Evolutionary conservation across 2,888 invertebrate genomes (phyloP), one percentile per base, ranked within the genome.

Genomic region (Alloscopus bannaensis): DNA sequence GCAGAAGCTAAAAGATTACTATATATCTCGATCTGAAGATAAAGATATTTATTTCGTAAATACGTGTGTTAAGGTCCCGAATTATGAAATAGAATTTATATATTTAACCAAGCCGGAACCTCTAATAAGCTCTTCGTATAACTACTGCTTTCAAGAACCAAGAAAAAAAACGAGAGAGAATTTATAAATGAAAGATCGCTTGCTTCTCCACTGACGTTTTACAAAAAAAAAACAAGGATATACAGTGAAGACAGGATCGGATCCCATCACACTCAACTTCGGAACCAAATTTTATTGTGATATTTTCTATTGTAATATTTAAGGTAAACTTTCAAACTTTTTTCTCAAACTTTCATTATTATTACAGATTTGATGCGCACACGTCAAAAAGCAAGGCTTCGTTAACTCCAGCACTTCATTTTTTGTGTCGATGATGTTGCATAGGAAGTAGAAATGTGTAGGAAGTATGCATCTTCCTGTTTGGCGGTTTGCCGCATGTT

Each of bases 221-320:
- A 55, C 24, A 24, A 20, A 13, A 26, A 47, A 47, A 24, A 70
- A n/a, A n/a, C n/a, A n/a, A n/a, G n/a, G n/a, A n/a, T n/a, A n/a
- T n/a, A n/a, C 31, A 64, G 64, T 57, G 59, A 76, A 76, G 76
- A 68, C 75, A 76, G 42, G 76, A 68, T 76, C 76, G 42, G 76
- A 68, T 76, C 76, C 76, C 76, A 76, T 76, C 76, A 76, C n/a
- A n/a, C 76, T 76, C 76, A 78, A 78, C 80, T 80, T 84, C 84
- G 85, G 85, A 85, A 84, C 85, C 84, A 85, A 85, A 83, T 83
- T 83, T 81, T 76, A 85, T 84, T 85, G 85, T 85, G 85, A 85
- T 85, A 85, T 85, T 85, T 85, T 84, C 69, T 85, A 85, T 70
- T 80, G 52, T 75, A 69, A 75, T 75, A 73, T 65, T n/a, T 81